Evolutionary conservation across 2,888 invertebrate species (phyloP), one percentile per base, ranked within the genome.

Genomic region (Drosophila borealis): DNA sequence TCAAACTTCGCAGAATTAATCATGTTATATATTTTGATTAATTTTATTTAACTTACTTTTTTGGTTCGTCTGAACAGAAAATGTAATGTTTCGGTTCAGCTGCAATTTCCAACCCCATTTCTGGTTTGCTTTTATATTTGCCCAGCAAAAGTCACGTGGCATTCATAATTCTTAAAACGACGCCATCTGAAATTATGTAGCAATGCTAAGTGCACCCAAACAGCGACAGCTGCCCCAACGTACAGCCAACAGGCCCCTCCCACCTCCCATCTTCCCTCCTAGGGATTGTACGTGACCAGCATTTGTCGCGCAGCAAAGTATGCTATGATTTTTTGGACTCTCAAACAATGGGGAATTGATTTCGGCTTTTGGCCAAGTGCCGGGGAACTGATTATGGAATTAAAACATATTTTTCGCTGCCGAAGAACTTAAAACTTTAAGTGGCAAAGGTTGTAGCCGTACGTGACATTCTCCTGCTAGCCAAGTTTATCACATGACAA

Each of bases 91-190:
- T 57, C 70, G 76, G 65, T 73, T 70, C 62, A 66, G 49, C 56
- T 70, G 60, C 60, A 73, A 57, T 50, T 61, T 21, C 4, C 51
- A 21, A 13, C 56, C 54, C 44, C 59, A 39, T 42, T 62, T 61
- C 13, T 19, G 49, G 33, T 36, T n/a, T 42, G 53, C 25, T 65
- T 70, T 74, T 78, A 67, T 84, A 67, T 84, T 81, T 84, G 76
- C 60, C 76, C 76, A 74, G 70, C 63, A 79, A 74, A 79, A 85
- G 90, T 91, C 90, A 91, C 90, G 90, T 91, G 90, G 90, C 91
- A 89, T 91, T 90, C 90, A 91, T 91, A 91, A 91, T 91, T 91
- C 91, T 90, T 90, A 86, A 86, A 89, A 89, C 81, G 90, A 84
- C 88, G 90, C 90, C 86, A 83, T 81, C 82, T 78, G 70, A 83